Conservation (phyloP, 2,797 vertebrate species). For the Dallia pectoralis region DNA sequence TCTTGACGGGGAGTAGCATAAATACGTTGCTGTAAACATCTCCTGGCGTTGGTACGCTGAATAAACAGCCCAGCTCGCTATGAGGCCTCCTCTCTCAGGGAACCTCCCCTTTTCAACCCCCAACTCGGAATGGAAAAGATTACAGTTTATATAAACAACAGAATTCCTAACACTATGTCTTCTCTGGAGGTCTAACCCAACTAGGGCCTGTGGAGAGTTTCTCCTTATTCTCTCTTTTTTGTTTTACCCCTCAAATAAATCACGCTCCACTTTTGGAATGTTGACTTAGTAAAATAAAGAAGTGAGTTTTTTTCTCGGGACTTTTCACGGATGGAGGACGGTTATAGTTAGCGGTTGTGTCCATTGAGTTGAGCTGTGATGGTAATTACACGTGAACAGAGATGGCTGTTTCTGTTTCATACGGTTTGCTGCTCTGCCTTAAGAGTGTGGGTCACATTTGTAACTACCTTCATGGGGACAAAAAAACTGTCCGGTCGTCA, state of each 20-base stretch:
- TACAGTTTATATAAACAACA: conserved; percentile 86
- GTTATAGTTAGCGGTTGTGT: conserved; percentile 34
- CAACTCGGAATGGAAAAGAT: conserved; percentile 83
- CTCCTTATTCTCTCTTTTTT: conserved; percentile 30
- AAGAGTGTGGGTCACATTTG: conserved; percentile 31
- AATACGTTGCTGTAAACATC: conserved; percentile 52
- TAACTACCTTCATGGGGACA: not conserved
- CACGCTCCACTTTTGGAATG: conserved; percentile 58
- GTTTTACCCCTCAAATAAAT: conserved; percentile 57
- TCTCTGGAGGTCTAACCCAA: conserved; percentile 77
- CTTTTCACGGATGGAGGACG: conserved; percentile 42
- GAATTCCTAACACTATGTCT: conserved; percentile 80
- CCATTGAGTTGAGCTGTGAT: conserved; percentile 23
- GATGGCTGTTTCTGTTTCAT: conserved; percentile 29
- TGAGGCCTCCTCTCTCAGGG: conserved; percentile 51
- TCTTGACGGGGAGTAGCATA: conserved; percentile 78
- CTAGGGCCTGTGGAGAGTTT: conserved; percentile 54
- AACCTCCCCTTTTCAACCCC: conserved; percentile 65
- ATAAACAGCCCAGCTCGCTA: conserved; percentile 51
- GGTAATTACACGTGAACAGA: conserved; percentile 16
- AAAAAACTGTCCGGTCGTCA: conserved; percentile 11
- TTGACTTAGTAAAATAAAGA: conserved; percentile 66
- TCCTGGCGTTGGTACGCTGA: conserved; percentile 7
- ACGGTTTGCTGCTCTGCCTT: conserved; percentile 24
- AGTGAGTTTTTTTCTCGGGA: conserved; percentile 41